Conservation (phyloP, 2,888 invertebrate species). For the Stratiomys singularior region DNA sequence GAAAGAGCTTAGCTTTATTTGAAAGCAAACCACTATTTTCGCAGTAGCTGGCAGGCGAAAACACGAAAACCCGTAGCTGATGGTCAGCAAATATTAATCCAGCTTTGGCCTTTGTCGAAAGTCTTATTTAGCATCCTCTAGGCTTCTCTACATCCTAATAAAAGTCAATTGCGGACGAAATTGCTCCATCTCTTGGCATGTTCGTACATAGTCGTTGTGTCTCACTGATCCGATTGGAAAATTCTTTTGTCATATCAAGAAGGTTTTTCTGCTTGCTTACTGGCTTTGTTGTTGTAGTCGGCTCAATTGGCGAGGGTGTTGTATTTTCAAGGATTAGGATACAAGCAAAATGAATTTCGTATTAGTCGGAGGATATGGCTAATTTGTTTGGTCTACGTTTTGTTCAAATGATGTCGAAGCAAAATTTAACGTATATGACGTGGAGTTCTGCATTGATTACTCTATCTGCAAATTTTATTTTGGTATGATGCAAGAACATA, state of each 20-base stretch:
- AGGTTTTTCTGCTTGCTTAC: conserved; percentile 12
- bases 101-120: conserved; percentile 41
- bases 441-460: no score
- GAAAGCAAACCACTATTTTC: background rate
- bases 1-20: conserved; percentile 20
- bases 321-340: conserved; percentile 31
- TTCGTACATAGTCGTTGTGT: background rate
- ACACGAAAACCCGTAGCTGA: conserved; percentile 13
- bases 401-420: background rate
- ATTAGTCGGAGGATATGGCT: conserved; percentile 27
- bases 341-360: conserved; percentile 37
- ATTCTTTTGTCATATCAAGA: conserved; percentile 39
- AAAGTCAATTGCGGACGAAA: conserved; percentile 40
- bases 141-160: conserved; percentile 35
- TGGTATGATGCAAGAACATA: no score
- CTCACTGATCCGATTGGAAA: conserved; percentile 31
- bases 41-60: conserved; percentile 13
- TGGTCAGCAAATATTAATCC: conserved; percentile 46
- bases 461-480: no score
- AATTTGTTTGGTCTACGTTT: conserved; percentile 31
- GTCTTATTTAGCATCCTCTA: conserved; percentile 28
- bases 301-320: conserved; percentile 33
- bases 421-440: no score
- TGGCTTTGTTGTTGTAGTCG: conserved; percentile 33
- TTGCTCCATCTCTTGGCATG: conserved; percentile 5